Percentiles rank a stretch among this genome's conserved stretches.
Evolutionary conservation across 2,797 vertebrate genomes (phyloP).

Genomic region (Hippoglossus hippoglossus): DNA sequence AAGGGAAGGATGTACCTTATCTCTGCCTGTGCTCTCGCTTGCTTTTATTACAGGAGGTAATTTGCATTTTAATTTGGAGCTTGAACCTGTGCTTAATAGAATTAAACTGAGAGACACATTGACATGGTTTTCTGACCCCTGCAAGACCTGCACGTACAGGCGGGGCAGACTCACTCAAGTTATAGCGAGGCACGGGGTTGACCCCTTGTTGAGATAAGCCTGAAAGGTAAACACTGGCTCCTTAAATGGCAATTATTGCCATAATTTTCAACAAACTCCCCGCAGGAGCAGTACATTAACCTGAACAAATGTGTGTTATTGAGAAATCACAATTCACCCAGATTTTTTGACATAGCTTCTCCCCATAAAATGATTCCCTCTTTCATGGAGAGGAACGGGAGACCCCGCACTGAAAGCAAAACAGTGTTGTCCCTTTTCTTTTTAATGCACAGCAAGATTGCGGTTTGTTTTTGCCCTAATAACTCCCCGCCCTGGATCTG

Average conservation of each 20-base stretch:
- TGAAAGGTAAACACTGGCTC: slow-evolving; percentile 72
- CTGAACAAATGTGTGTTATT: slow-evolving; percentile 50
- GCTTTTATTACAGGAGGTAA: slow-evolving; percentile 81
- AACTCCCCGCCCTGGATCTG: slow-evolving; percentile 71
- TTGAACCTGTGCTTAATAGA: slow-evolving; percentile 86
- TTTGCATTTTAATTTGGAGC: slow-evolving; percentile 89
- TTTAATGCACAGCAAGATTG: slow-evolving; percentile 48
- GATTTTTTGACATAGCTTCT: slow-evolving; percentile 40
- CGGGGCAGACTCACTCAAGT: slow-evolving; percentile 63
- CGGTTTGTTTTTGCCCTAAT: slow-evolving; percentile 69
- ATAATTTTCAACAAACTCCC: slow-evolving; percentile 61
- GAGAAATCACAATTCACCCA: slow-evolving; percentile 50
- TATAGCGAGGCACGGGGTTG: slow-evolving; percentile 47
- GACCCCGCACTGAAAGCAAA: slow-evolving; percentile 46
- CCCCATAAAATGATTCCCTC: slow-evolving; percentile 21
- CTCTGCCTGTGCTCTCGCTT: slow-evolving; percentile 72
- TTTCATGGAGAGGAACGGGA: slow-evolving; percentile 32
- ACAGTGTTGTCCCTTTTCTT: slow-evolving; percentile 42
- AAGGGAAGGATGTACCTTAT: slow-evolving; percentile 81
- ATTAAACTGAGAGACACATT: slow-evolving; percentile 81
- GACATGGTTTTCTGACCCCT: slow-evolving; percentile 79
- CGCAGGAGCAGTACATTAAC: slow-evolving; percentile 58
- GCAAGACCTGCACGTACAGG: slow-evolving; percentile 56
- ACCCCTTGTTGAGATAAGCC: slow-evolving; percentile 74
- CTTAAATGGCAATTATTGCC: slow-evolving; percentile 76